phyloP scores from a whole-genome alignment of 2,797 vertebrate genomes.

The Lagorchestes hirsutus region DNA sequence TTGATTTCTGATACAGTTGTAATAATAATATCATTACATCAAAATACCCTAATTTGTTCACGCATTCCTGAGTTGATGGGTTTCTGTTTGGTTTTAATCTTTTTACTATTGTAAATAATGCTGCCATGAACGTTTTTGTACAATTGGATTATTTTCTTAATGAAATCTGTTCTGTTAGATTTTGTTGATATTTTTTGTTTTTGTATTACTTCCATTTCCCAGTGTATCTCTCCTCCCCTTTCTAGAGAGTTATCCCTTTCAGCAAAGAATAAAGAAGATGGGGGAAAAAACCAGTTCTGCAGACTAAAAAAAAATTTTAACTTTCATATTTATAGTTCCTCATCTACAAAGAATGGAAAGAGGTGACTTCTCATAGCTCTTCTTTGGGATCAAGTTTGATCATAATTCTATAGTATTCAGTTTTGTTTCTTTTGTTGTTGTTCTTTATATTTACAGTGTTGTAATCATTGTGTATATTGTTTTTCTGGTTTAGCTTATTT shows the following conservation, averaged over 20 bases:
- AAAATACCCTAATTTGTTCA: neutral
- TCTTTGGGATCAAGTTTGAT: neutral
- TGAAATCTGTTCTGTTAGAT: neutral
- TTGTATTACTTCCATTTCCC: neutral
- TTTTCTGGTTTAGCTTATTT: neutral
- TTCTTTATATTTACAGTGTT: neutral
- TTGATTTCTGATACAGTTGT: neutral
- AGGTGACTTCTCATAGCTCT: neutral
- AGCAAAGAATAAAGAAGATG: neutral
- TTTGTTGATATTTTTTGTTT: neutral
- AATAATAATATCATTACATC: neutral
- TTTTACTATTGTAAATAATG: neutral
- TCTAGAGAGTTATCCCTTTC: neutral
- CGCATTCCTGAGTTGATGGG: neutral
- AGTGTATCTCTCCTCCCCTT: neutral
- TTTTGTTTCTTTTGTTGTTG: neutral
- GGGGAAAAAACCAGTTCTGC: neutral
- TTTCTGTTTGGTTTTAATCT: neutral
- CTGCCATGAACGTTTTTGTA: neutral
- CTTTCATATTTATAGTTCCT: neutral
- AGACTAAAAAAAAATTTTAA: neutral
- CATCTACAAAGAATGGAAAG: neutral
- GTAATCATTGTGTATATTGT: neutral
- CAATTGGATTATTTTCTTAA: neutral
- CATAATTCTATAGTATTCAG: neutral